A percentile compares a stretch with the other conserved stretches of the same genome.
These are phyloP conservation scores for Mycetomoellerius zeteki DNA, from an alignment of 1,140 invertebrate species.

Conservation along the genomic window DNA sequence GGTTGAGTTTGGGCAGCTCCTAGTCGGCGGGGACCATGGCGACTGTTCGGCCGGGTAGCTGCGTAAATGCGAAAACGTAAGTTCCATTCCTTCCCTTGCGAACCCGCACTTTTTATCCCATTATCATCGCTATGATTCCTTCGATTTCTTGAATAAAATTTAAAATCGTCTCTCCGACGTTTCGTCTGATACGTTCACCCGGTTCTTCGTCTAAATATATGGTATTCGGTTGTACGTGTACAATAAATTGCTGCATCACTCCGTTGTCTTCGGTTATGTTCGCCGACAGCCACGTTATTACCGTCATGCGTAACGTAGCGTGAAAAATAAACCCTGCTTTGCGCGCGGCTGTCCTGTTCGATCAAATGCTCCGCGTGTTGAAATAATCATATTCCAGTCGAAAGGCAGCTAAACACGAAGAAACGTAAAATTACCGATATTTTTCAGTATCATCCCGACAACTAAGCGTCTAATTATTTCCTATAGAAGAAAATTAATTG, in stretches of 20 bases:
- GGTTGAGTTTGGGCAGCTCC: constrained; percentile 27
- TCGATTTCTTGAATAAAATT: background rate
- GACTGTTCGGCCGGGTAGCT: background rate
- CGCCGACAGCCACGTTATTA: constrained; percentile 21
- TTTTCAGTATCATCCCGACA: background rate
- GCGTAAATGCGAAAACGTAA: constrained; percentile 47
- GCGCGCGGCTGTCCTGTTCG: constrained; percentile 30
- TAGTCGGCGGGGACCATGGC: constrained; percentile 42
- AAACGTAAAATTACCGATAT: background rate
- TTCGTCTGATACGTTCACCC: background rate
- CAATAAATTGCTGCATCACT: constrained; percentile 32
- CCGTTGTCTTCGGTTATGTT: constrained; percentile 26
- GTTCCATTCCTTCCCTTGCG: background rate
- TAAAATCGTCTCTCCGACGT: background rate
- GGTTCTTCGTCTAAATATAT: background rate
- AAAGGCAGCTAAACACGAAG: background rate
- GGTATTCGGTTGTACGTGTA: background rate
- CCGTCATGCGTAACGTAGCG: constrained; percentile 8
- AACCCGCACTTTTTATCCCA: background rate
- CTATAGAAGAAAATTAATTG: background rate
- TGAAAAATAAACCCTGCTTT: constrained; percentile 39
- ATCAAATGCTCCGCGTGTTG: background rate
- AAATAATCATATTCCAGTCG: constrained; percentile 36
- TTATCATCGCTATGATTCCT: background rate
- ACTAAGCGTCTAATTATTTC: background rate